These are phyloP conservation scores for Nycticryphes semicollaris DNA, from an alignment of 2,113 vertebrate genomes.

Conservation along the genomic window DNA sequence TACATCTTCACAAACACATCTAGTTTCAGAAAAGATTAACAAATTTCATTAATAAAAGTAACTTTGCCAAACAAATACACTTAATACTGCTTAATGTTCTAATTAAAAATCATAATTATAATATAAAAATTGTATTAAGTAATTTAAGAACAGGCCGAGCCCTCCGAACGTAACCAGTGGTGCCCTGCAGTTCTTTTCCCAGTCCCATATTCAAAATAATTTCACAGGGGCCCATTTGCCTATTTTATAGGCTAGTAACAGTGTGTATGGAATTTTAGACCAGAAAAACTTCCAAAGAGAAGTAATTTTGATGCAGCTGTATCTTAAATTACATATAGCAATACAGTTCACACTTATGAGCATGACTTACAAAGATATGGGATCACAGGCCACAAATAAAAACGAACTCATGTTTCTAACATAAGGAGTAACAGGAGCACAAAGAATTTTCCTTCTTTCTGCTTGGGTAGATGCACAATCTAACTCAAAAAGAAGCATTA, in stretches of 20 bases:
- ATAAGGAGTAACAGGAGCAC: not conserved
- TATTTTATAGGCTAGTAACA: not conserved
- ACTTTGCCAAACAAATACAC: not conserved
- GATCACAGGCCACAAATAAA: not conserved
- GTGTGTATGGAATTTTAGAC: not conserved
- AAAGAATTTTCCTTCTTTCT: not conserved
- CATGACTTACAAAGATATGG: rapidly evolving
- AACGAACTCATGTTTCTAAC: not conserved
- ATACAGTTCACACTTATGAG: not conserved
- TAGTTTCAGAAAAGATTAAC: not conserved
- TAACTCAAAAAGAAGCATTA: not conserved
- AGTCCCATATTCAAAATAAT: not conserved
- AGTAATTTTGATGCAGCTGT: not conserved
- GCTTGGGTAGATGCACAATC: not conserved
- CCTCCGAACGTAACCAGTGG: not conserved
- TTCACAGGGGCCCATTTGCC: not conserved
- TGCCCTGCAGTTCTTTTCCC: not conserved
- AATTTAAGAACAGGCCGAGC: not conserved
- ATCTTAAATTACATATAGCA: not conserved
- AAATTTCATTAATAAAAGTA: not conserved
- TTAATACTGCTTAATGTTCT: not conserved
- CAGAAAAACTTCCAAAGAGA: not conserved
- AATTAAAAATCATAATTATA: not conserved
- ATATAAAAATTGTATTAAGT: not conserved
- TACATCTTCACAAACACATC: not conserved